Percentiles rank a stretch among this genome's conserved stretches.
Evolutionary conservation across 2,797 vertebrate genomes (phyloP).

Genomic region (Anolis apletophallus): DNA sequence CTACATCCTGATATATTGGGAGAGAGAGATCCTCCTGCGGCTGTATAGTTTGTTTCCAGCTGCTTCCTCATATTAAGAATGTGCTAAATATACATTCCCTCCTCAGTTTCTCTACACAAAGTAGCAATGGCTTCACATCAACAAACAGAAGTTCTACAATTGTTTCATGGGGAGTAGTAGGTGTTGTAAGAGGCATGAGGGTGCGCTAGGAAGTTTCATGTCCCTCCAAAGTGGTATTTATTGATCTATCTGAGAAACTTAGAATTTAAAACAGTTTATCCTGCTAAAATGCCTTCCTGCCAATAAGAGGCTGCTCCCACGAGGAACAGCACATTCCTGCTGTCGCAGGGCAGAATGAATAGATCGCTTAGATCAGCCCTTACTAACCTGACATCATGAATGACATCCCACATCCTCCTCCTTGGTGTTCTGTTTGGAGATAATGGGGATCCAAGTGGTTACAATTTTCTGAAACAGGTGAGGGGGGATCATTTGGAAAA

Average conservation of each 20-base stretch:
- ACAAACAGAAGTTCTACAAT: background rate
- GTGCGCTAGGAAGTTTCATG: background rate
- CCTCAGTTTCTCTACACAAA: slow-evolving; percentile 10
- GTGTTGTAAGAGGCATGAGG: background rate
- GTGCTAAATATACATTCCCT: slow-evolving; percentile 17
- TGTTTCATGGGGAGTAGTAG: background rate
- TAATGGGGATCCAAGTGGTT: background rate
- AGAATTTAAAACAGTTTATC: background rate
- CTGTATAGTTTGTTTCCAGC: slow-evolving; percentile 3
- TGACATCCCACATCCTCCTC: background rate
- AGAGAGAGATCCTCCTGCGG: background rate
- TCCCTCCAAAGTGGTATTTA: background rate
- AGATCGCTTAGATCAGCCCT: background rate
- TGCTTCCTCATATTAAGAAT: background rate
- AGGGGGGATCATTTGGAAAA: too few species aligned
- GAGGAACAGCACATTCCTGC: rapidly evolving
- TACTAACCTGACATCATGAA: background rate
- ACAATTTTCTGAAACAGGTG: background rate
- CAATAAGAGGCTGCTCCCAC: background rate
- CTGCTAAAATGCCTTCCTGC: background rate
- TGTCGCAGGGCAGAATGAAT: background rate
- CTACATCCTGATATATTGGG: background rate
- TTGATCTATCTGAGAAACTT: slow-evolving; percentile 12
- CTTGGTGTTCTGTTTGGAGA: background rate
- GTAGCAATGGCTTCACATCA: background rate